These are phyloP conservation scores for Adineta ricciae DNA, from an alignment of 2,888 invertebrate genomes.

Conservation along the genomic window DNA sequence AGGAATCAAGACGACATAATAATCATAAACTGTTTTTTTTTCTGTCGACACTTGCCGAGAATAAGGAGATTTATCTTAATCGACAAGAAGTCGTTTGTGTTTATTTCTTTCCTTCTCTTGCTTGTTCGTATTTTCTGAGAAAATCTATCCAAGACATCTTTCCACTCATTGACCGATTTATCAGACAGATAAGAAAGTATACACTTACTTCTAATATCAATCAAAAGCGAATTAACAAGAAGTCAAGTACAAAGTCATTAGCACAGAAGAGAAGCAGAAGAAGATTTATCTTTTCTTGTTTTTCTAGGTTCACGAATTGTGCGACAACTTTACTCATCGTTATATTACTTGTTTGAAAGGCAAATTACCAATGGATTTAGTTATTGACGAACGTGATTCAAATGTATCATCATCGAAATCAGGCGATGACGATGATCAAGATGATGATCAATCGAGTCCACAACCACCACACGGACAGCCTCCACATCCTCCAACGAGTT, in stretches of 20 bases:
- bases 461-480: conserved; percentile 10
- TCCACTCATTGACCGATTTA: conserved; percentile 15
- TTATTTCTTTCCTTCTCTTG: not conserved
- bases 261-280: too few species aligned
- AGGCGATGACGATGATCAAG: conserved; percentile 18
- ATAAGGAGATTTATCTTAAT: conserved; percentile 15
- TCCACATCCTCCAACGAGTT: not conserved
- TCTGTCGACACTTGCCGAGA: conserved; percentile 16
- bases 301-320: conserved; percentile 94
- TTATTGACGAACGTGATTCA: conserved; percentile 75
- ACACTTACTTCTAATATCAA: not conserved
- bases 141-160: not conserved
- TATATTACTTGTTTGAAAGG: conserved; percentile 99
- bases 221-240: not conserved
- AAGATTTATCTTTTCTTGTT: conserved; percentile 3
- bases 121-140: not conserved
- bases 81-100: not conserved
- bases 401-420: conserved; percentile 21
- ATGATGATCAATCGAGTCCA: conserved; percentile 5
- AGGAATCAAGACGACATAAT: not conserved
- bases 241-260: not conserved
- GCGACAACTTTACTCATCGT: conserved; percentile 99
- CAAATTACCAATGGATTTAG: conserved; percentile 99
- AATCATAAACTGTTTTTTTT: not conserved
- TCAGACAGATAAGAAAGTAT: not conserved